Percentiles rank a stretch among this genome's conserved stretches.
These are phyloP conservation scores for Scaptomyza montana DNA, from an alignment of 1,140 invertebrate genomes.

Conservation along the genomic window DNA sequence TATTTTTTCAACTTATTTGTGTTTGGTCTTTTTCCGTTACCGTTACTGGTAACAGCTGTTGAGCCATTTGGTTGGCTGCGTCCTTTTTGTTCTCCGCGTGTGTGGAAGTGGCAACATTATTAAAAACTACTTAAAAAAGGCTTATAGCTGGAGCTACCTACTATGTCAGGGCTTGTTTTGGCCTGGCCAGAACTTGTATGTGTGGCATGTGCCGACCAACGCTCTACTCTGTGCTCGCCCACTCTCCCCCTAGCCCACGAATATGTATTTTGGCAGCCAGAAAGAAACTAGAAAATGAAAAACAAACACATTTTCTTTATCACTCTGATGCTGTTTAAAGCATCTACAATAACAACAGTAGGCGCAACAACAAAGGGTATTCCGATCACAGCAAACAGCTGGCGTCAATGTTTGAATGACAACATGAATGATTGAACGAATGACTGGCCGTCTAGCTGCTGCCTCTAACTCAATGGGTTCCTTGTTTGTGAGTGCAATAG, in stretches of 20 bases:
- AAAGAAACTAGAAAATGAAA: slow-evolving; percentile 66
- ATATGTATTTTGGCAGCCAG: slow-evolving; percentile 37
- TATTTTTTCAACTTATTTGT: slow-evolving; percentile 17
- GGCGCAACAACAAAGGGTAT: slow-evolving; percentile 18
- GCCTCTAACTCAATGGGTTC: background rate
- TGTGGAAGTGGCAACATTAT: slow-evolving; percentile 61
- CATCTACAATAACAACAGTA: slow-evolving; percentile 21
- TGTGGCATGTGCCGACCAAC: background rate
- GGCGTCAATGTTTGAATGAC: slow-evolving; percentile 72
- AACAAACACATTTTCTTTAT: slow-evolving; percentile 71
- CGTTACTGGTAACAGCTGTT: slow-evolving; percentile 27
- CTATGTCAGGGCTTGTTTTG: slow-evolving; percentile 25
- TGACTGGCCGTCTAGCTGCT: slow-evolving; percentile 42
- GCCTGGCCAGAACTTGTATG: background rate
- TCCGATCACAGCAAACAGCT: slow-evolving; percentile 38
- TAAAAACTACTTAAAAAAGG: slow-evolving; percentile 76
- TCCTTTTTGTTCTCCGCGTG: slow-evolving; percentile 56
- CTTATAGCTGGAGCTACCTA: slow-evolving; percentile 43
- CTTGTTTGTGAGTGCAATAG: slow-evolving; percentile 2
- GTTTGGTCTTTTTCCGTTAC: background rate
- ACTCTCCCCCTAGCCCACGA: background rate
- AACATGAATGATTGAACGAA: slow-evolving; percentile 72
- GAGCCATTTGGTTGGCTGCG: slow-evolving; percentile 49
- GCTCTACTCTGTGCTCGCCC: too few species aligned
- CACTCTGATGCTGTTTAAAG: slow-evolving; percentile 29